Conservation (phyloP, 2,797 vertebrate species). For the Pangasius macronema region DNA sequence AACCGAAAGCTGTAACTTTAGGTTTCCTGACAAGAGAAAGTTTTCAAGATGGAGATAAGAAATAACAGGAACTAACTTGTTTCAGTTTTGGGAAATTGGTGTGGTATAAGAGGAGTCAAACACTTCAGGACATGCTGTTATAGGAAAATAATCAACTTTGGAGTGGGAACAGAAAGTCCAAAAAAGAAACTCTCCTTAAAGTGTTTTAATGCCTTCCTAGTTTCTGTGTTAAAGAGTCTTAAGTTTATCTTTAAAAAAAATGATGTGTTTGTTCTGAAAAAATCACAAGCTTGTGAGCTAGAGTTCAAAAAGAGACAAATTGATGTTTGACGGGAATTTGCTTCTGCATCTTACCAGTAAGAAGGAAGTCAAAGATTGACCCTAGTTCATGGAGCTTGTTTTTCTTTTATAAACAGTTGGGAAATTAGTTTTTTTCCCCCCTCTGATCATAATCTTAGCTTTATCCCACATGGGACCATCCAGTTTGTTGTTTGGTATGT, state of each 20-base stretch:
- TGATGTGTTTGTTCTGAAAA: too few species aligned
- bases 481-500: not conserved
- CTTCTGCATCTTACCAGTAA: slow-evolving; percentile 11
- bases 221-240: not conserved
- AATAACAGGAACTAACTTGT: not conserved
- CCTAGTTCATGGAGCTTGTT: slow-evolving; percentile 49
- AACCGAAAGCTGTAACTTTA: not conserved
- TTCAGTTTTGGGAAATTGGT: not conserved
- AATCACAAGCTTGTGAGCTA: not conserved
- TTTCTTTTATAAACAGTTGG: slow-evolving; percentile 50
- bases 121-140: not conserved
- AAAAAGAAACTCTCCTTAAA: not conserved
- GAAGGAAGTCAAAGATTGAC: slow-evolving; percentile 23
- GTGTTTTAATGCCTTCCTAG: not conserved
- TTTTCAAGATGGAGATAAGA: not conserved
- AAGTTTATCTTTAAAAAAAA: not conserved
- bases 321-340: slow-evolving; percentile 47
- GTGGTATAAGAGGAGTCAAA: not conserved
- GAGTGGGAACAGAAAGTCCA: not conserved
- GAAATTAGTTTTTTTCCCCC: slow-evolving; percentile 37
- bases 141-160: not conserved
- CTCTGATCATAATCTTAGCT: slow-evolving; percentile 24
- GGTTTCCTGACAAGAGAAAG: not conserved
- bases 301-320: not conserved
- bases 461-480: slow-evolving; percentile 44